Base-by-base conservation (phyloP, 2,113 vertebrate genomes). In the Scolopax mira region DNA sequence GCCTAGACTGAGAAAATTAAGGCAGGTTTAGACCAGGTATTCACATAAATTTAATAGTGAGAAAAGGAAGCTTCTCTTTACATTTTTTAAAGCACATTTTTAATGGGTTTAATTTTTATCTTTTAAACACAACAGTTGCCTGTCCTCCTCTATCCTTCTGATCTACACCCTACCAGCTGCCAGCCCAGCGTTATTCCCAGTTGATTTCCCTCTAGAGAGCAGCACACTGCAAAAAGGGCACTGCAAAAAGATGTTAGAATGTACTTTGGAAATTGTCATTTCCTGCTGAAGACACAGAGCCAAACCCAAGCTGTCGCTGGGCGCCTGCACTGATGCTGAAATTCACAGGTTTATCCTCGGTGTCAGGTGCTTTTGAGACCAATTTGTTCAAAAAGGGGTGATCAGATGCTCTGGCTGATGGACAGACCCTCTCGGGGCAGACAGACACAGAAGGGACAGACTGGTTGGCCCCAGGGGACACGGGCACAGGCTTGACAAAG, bases 341-440 rank as follows among this genome's bases (percentile, higher is more conserved):
- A 57, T 13, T n/a, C 4, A 6, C 1, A 5, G 75, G 57, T 22
- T 82, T 62, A 41, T 37, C 73, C 61, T 64, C 37, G 4, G 41
- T 1, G 7, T 51, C 46, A 18, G 42, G 46, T 3, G 28, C 49
- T 44, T 85, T 13, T 35, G 57, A 60, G 48, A 37, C 15, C 39
- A 2, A 6, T 72, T 42, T 79, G 57, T 25, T 31, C 72, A 54
- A 39, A 54, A 44, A 33, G 58, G 27, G 19, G 8, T 0, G 7
- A 60, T 4, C 6, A 24, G 88, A 51, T 11, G 70, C 42, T 79
- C 7, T 37, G 83, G 52, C 17, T 42, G 75, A 67, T 39, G 16
- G 37, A 3, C 37, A 55, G 61, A 6, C 46, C 10, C 22, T 5
- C 8, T 7, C 19, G 0, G 7, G 60, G 46, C 0, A 1, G 7